phyloP scores from a whole-genome alignment of 2,888 invertebrate genomes.

The Pristionchus arcanus region DNA sequence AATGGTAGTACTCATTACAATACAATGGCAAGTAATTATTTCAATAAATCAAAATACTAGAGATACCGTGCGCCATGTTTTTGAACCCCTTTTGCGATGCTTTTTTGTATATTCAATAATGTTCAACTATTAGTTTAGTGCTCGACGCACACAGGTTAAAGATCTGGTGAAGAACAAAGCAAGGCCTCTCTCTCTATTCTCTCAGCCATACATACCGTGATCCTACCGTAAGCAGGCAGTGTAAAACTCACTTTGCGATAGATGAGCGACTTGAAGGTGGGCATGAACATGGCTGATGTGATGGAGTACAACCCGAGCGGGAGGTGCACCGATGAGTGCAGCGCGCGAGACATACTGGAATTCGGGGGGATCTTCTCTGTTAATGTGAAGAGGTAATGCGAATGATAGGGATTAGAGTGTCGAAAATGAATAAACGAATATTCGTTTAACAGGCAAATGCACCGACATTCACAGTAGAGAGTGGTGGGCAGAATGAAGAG shows the following conservation, averaged over 20 bases:
- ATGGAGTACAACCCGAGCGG: constrained; percentile 58
- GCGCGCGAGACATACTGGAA: constrained; percentile 32
- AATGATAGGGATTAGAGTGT: too few species aligned
- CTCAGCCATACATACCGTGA: neutral
- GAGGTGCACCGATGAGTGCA: constrained; percentile 52
- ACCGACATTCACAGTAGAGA: too few species aligned
- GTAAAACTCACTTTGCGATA: constrained; percentile 56
- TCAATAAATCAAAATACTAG: too few species aligned
- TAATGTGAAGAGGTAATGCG: too few species aligned
- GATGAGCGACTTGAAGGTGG: constrained; percentile 59
- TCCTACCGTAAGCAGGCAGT: neutral
- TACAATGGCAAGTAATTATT: too few species aligned
- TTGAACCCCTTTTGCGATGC: too few species aligned
- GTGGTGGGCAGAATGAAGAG: too few species aligned
- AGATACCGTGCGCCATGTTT: too few species aligned
- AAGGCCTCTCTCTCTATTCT: neutral
- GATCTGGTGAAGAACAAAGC: neutral
- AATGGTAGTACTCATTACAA: too few species aligned
- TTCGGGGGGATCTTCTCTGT: neutral
- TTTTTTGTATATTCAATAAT: neutral
- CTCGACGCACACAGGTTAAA: neutral
- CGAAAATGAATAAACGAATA: too few species aligned
- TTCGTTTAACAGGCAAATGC: too few species aligned
- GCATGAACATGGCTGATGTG: constrained; percentile 61
- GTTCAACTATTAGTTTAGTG: too few species aligned